Base-by-base conservation (phyloP, 2,797 vertebrate species). In the Schizothorax lantsangensis region DNA sequence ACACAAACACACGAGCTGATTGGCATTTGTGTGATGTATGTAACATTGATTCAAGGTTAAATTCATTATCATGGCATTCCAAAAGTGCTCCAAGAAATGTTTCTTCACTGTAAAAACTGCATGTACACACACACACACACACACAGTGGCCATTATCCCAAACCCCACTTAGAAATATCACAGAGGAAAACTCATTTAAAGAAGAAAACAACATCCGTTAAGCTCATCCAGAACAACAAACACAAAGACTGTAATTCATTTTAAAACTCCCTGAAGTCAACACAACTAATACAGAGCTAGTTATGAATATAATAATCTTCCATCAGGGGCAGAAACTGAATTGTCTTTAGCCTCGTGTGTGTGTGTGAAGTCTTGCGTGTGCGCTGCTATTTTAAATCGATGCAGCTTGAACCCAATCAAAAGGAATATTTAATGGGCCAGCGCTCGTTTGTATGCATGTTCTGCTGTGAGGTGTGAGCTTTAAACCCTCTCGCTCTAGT, bases 361-460 rank as follows among this genome's bases (percentile, higher is more conserved):
- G 17, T 52, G 49, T 52, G 57, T 81, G 17, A 66, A 66, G 49
- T 38, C 74, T 92, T 93, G 93, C 94, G 93, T 94, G 93, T 92
- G 92, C 88, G 91, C 92, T 90, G 90, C 92, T 91, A 92, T 84
- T 83, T 93, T 93, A 92, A 92, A 93, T 93, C 90, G 92, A 92
- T 94, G 91, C 92, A 91, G 92, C 89, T 92, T 92, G 93, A 92
- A 91, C 92, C 91, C 92, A 93, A 95, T 95, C 93, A 95, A 95
- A 95, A 92, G 91, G 94, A 95, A 95, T 95, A 93, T 95, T 93
- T 95, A 95, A 95, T 95, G 92, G 86, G 88, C 88, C 85, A 84
- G 36, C 1, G 26, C 84, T 91, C 91, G 91, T 81, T 80, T 86
- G 92, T 89, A 89, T 95, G 93, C 91, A 79, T 62, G 52, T 45